Evolutionary conservation across 2,113 vertebrate genomes (phyloP).

Genomic region (Tauraco erythrolophus): DNA sequence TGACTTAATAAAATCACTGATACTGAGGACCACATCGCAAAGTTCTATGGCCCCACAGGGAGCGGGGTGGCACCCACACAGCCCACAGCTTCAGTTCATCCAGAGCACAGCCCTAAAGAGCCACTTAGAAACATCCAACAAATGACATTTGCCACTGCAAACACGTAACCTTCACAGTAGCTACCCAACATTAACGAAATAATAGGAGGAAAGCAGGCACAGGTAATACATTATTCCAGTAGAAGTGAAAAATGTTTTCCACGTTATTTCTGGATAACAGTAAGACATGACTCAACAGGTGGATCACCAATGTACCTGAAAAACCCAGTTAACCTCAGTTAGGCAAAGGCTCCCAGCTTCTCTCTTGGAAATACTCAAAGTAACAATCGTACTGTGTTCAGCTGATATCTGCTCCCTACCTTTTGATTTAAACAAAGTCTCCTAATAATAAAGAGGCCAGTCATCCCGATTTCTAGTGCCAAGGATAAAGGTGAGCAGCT

Average conservation of each 20-base stretch:
- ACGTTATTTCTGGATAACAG: not conserved
- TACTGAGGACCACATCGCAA: not conserved
- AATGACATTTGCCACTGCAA: not conserved
- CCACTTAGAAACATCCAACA: not conserved
- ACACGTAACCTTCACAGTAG: accelerated
- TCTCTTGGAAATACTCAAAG: not conserved
- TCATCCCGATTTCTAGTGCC: not conserved
- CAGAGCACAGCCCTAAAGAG: not conserved
- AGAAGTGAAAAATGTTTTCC: not conserved
- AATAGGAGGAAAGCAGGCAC: not conserved
- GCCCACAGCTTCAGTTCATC: not conserved
- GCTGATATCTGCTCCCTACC: not conserved
- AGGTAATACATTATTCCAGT: not conserved
- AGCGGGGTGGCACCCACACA: not conserved
- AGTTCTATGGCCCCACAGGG: accelerated
- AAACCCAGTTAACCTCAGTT: not conserved
- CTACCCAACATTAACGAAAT: not conserved
- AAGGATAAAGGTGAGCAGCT: not conserved
- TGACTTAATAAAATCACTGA: not conserved
- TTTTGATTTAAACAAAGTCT: not conserved
- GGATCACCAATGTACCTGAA: not conserved
- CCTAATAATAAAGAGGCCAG: not conserved
- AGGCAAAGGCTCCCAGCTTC: not conserved
- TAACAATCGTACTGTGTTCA: not conserved
- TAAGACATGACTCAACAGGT: not conserved